These are phyloP conservation scores for Lithosia quadra DNA, from an alignment of 2,888 invertebrate species.

Conservation along the genomic window DNA sequence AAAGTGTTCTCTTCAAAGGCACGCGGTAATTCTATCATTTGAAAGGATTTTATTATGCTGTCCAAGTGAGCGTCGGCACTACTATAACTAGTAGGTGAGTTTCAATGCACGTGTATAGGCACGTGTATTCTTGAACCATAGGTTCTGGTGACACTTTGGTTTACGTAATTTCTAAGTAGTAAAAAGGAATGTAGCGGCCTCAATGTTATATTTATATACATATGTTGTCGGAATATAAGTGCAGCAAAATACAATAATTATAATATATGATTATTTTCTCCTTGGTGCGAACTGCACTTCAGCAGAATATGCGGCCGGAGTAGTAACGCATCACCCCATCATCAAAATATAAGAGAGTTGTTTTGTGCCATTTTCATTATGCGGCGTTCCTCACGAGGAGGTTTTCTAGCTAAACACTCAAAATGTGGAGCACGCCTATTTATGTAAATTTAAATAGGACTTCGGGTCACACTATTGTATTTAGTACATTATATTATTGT, in stretches of 20 bases:
- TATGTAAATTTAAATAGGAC: slow-evolving; percentile 1
- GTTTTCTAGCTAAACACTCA: not conserved
- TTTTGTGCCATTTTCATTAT: not conserved
- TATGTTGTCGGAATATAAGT: not conserved
- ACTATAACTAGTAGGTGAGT: too few relatives aligned
- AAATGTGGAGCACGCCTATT: not conserved
- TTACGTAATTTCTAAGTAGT: not conserved
- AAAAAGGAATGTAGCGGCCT: not conserved
- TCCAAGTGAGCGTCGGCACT: too few relatives aligned
- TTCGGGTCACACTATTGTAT: not conserved
- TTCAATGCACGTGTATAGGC: too few relatives aligned
- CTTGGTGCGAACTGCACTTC: too few relatives aligned
- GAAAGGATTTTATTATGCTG: too few relatives aligned
- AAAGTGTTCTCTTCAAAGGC: not conserved
- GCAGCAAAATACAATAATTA: too few relatives aligned
- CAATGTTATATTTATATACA: not conserved
- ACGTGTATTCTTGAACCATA: too few relatives aligned
- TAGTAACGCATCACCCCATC: not conserved
- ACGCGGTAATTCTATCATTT: too few relatives aligned
- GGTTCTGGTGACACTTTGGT: not conserved
- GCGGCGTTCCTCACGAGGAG: not conserved
- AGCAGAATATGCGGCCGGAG: not conserved
- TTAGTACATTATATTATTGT: not conserved
- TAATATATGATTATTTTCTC: too few relatives aligned
- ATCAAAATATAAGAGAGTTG: too few relatives aligned